Conservation (phyloP, 2,888 invertebrate genomes). For the Protodeltote pygarga region DNA sequence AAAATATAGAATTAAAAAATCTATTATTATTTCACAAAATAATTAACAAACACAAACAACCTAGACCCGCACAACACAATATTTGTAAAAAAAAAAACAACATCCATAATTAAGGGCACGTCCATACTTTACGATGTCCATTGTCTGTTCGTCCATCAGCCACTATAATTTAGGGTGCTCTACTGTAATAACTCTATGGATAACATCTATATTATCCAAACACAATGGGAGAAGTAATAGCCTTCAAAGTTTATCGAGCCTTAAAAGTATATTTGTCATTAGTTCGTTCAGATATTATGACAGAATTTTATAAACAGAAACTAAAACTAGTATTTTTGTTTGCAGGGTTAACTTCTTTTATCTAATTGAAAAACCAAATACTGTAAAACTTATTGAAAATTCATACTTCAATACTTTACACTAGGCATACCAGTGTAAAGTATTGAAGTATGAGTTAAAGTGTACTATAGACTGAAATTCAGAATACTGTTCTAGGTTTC, state of each 20-base stretch:
- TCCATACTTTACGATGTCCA: conserved; percentile 43
- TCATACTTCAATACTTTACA: no score
- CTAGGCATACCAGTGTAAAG: no score
- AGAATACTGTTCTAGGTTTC: no score
- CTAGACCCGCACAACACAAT: background rate
- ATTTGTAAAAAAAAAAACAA: conserved; percentile 14
- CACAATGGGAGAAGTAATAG: conserved; percentile 37
- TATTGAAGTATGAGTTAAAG: no score
- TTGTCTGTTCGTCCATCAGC: conserved; percentile 45
- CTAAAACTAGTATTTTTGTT: no score
- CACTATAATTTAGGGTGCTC: conserved; percentile 51
- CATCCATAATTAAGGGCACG: conserved; percentile 32
- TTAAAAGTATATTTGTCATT: conserved; percentile 34
- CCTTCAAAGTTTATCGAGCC: conserved; percentile 23
- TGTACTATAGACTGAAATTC: no score
- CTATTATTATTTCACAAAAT: background rate
- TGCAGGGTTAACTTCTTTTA: no score
- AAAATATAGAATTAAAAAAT: no score
- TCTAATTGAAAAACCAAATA: no score
- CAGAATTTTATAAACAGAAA: background rate
- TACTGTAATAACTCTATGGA: conserved; percentile 52
- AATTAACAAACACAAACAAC: background rate
- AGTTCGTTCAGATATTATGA: conserved; percentile 5
- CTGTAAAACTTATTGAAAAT: no score
- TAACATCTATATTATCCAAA: conserved; percentile 54